Evolutionary conservation across 2,888 invertebrate genomes (phyloP), one percentile per base, ranked within the genome.

Genomic region (Zootermopsis nevadensis): DNA sequence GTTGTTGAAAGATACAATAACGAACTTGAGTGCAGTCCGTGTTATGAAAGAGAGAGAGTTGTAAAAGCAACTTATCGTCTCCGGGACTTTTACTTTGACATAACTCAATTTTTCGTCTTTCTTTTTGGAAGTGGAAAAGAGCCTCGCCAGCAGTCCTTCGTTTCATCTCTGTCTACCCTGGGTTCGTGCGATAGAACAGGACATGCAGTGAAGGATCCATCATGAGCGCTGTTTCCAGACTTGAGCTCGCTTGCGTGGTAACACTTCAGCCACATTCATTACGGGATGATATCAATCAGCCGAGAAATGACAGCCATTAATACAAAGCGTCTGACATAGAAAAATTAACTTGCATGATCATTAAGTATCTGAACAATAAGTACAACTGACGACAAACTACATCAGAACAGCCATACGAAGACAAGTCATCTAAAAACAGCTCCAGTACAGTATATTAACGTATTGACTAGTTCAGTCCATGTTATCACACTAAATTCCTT

Each of bases 31-130:
- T 74, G 74, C 74, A 74, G 69, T 69, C 69, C 12, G 10, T 74
- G 74, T 74, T 74, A 38, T 74, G 74, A 74, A 38, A 74, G 74
- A 38, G 42, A 15, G 69, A 33, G 35, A 74, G 74, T n/a, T 74
- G 42, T 38, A 38, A 38, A 74, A 74, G 38, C 74, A 74, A 74
- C 74, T 74, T 38, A 74, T 38, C 35, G 74, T 74, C 31, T 69
- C 22, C 15, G 15, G 15, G 33, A 69, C 74, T 74, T 74, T 74
- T 74, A 74, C 74, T 74, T 74, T 35, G 74, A 74, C 74, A 74
- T 74, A 74, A 74, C 74, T 74, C 74, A 74, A 74, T 74, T 74
- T 74, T 74, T 74, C 38, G 33, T 74, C 60, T 74, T 69, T 69
- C 69, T 74, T 42, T 74, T n/a, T 15, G n/a, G 42, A 38, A 74